Base-by-base conservation (phyloP, 2,797 vertebrate species). In the Mormyrops boulengeri region DNA sequence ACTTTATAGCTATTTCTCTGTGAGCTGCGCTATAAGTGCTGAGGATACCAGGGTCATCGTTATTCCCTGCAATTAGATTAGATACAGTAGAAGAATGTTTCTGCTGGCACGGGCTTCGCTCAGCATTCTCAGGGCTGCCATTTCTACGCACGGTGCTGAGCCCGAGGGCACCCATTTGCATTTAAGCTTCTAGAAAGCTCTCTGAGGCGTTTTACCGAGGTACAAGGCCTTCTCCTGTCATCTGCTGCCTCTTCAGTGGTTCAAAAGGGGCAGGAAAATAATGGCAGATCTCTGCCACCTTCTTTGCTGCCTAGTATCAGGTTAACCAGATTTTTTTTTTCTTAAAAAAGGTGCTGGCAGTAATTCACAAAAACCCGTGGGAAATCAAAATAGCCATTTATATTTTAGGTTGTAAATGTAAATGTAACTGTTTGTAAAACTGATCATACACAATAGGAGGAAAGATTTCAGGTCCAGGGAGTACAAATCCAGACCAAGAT, bases 31-130 rank as follows among this genome's bases (percentile, higher is more conserved):
- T 38, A 9, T 60, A 57, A 17, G 9, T 38, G 53, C 85, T 22
- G 17, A 60, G 38, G 85, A 19, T 34, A 55, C 14, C 50, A 11
- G 34, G 53, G 85, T 38, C 53, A 38, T 87, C 9, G 34, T 57
- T 87, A 87, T 38, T 87, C 26, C 30, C 85, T 87, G 19, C 53
- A 87, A 87, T 87, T 87, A 87, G 85, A 55, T 87, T 87, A 87
- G 52, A 87, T 87, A 57, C 85, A 55, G 52, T 19, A 30, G 4
- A 60, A 57, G 85, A 60, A 52, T 60, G 34, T 53, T 41, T n/a
- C 38, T 17, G 8, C 26, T 4, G 26, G 85, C 17, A 30, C 0
- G 17, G 50, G 84, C 26, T 38, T 26, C 17, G 53, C 52, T 41
- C 85, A 55, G 52, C 52, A 57, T 57, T 57, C 85, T 87, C 17